Evolutionary conservation across 2,113 vertebrate genomes (phyloP).

Genomic region (Rhinolophus sinicus): DNA sequence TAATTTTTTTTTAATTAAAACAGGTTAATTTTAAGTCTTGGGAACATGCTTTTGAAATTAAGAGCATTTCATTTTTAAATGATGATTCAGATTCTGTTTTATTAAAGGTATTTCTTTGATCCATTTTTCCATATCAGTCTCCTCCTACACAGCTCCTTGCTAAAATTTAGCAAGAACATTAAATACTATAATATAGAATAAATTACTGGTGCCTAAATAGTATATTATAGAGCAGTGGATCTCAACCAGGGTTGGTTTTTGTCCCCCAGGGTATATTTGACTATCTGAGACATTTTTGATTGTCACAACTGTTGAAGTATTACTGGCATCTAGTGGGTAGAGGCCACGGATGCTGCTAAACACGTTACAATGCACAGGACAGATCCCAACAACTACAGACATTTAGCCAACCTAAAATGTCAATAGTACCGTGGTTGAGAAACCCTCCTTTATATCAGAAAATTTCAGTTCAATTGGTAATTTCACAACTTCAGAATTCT

Average conservation of each 20-base stretch:
- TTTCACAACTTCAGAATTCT: constrained; percentile 34
- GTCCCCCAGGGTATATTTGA: not conserved
- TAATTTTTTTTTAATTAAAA: not conserved
- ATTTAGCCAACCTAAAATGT: not conserved
- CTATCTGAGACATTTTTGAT: not conserved
- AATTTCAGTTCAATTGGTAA: not conserved
- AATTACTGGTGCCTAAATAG: not conserved
- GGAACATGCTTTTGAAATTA: constrained; percentile 59
- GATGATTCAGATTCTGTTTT: constrained; percentile 65
- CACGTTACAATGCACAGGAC: not conserved
- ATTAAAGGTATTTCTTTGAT: not conserved
- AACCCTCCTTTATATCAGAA: not conserved
- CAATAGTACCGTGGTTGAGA: not conserved
- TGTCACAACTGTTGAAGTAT: not conserved
- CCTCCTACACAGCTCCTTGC: not conserved
- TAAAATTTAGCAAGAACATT: not conserved
- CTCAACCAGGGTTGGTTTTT: not conserved
- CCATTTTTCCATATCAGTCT: not conserved
- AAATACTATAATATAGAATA: not conserved
- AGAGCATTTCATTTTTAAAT: constrained; percentile 70
- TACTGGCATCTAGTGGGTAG: not conserved
- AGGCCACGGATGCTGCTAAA: not conserved
- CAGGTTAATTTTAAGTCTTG: not conserved
- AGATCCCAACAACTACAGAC: not conserved
- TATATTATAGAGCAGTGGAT: not conserved